Percentiles rank a stretch among this genome's conserved stretches.
These are phyloP conservation scores for Luidia sarsii DNA, from an alignment of 53 echinoderm and acorn worm species.

Conservation along the genomic window DNA sequence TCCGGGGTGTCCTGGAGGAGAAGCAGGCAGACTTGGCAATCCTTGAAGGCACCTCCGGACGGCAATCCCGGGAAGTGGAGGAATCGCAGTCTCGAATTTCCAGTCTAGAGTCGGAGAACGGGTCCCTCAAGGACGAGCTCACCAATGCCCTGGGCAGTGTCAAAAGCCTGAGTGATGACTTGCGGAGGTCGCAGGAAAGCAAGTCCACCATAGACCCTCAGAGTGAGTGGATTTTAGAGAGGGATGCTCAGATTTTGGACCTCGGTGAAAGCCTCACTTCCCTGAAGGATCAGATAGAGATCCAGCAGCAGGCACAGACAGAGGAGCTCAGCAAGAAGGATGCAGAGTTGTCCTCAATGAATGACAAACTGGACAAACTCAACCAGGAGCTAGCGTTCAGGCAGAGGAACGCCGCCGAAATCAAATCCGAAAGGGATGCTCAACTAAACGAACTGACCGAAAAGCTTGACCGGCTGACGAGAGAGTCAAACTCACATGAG, in stretches of 20 bases:
- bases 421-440: constrained; percentile 53
- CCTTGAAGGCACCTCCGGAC: constrained; percentile 15
- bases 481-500: constrained; percentile 42
- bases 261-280: not conserved
- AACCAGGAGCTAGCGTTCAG: constrained; percentile 29
- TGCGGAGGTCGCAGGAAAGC: constrained; percentile 1
- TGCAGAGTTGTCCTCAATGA: constrained; percentile 34
- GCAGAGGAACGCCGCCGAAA: constrained; percentile 21
- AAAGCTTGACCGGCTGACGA: constrained; percentile 42
- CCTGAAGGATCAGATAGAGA: constrained; percentile 7
- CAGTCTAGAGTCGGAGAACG: constrained; percentile 41
- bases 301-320: constrained; percentile 1
- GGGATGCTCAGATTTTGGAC: constrained; percentile 11
- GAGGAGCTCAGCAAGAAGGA: constrained; percentile 27
- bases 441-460: constrained; percentile 60
- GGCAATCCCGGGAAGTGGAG: constrained; percentile 28
- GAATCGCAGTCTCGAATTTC: constrained; percentile 24
- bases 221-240: constrained; percentile 8
- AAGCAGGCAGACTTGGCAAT: constrained; percentile 16
- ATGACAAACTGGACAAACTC: constrained; percentile 53
- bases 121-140: constrained; percentile 7
- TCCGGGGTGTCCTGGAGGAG: constrained; percentile 28
- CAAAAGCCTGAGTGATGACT: not conserved
- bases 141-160: not conserved
- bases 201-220: not conserved